Evolutionary conservation across 2,888 invertebrate species (phyloP).

Genomic region (Odontocolon sp.): DNA sequence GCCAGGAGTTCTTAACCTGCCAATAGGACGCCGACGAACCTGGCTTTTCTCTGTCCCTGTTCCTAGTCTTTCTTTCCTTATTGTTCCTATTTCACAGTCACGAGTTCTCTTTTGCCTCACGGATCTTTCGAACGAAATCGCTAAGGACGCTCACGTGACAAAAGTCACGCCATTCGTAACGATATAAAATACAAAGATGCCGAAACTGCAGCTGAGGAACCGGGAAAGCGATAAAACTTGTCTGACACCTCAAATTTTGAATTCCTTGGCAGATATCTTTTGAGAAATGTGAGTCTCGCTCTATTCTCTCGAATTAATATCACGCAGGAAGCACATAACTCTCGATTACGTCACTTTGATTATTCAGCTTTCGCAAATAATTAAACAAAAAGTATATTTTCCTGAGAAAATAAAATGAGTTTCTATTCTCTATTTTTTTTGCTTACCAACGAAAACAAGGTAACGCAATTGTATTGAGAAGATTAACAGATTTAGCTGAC

Average conservation of each 20-base stretch:
- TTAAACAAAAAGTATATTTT: neutral
- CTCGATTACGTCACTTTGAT: too few relatives aligned
- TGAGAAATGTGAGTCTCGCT: neutral
- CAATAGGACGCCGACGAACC: slow-evolving; percentile 13
- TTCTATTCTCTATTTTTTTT: neutral
- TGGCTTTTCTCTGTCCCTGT: neutral
- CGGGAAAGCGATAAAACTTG: neutral
- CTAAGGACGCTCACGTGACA: neutral
- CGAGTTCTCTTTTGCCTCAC: slow-evolving; percentile 4
- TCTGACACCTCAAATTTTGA: slow-evolving; percentile 12
- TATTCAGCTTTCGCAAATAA: too few relatives aligned
- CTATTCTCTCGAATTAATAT: too few relatives aligned
- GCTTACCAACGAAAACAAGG: neutral
- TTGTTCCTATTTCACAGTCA: neutral
- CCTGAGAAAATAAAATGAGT: neutral
- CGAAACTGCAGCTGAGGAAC: neutral
- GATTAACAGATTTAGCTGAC: slow-evolving; percentile 22
- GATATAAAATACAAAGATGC: neutral
- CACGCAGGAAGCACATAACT: too few relatives aligned
- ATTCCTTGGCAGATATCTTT: neutral
- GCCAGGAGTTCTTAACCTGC: slow-evolving; percentile 49
- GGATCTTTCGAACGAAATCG: neutral
- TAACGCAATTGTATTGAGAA: slow-evolving; percentile 14
- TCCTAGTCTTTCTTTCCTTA: neutral
- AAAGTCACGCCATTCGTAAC: neutral